phyloP scores from a whole-genome alignment of 2,888 invertebrate genomes.

The Octodonta nipae region DNA sequence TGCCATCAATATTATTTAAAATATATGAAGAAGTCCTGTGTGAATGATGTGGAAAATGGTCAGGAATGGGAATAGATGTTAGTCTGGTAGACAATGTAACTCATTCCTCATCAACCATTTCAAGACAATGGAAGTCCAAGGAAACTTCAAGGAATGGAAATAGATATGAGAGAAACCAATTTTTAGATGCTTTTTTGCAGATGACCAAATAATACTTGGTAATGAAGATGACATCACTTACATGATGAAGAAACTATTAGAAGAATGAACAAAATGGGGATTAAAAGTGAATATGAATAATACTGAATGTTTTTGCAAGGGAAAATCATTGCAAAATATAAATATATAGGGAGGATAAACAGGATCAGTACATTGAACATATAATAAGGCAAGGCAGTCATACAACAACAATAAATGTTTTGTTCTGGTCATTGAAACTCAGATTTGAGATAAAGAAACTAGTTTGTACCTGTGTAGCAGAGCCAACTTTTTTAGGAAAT shows the following conservation, averaged over 20 bases:
- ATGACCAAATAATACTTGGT: not conserved
- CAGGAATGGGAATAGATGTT: constrained; percentile 1
- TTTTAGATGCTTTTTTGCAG: not conserved
- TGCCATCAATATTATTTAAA: constrained; percentile 1
- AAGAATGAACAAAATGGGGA: constrained; percentile 1
- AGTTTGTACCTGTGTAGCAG: too few relatives aligned
- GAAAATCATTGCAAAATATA: not conserved
- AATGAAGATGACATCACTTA: too few relatives aligned
- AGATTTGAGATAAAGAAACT: too few relatives aligned
- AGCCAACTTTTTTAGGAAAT: too few relatives aligned
- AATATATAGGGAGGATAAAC: not conserved
- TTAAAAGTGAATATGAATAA: not conserved
- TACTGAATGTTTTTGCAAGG: not conserved
- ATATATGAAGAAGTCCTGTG: not conserved
- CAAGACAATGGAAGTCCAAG: too few relatives aligned
- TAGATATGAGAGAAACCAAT: not conserved
- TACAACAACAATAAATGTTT: too few relatives aligned
- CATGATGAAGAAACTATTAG: too few relatives aligned
- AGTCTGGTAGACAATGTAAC: too few relatives aligned
- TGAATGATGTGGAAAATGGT: constrained; percentile 1
- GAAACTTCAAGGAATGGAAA: too few relatives aligned
- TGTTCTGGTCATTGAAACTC: too few relatives aligned
- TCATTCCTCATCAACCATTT: too few relatives aligned
- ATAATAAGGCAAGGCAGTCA: not conserved
- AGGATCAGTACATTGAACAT: not conserved